A percentile compares a stretch with the other conserved stretches of the same genome.
Conservation (phyloP, 2,113 vertebrate genomes). For the Hippocampus comes region DNA sequence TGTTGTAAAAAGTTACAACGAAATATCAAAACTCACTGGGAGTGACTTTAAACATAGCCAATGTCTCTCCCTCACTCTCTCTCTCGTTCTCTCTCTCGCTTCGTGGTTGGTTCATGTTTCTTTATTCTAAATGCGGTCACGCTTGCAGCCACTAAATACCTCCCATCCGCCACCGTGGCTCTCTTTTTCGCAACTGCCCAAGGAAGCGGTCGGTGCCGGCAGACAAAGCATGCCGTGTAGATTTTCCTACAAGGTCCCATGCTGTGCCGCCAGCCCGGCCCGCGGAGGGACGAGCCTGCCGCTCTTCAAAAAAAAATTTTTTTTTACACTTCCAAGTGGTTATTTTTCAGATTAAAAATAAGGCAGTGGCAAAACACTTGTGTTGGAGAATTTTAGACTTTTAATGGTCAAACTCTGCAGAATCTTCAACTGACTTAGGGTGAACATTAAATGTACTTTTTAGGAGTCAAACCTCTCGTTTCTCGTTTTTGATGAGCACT, state of each 20-base stretch:
- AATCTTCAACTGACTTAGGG: not conserved
- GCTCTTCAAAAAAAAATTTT: too few relatives aligned
- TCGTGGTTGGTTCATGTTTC: conserved; percentile 41
- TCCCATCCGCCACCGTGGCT: not conserved
- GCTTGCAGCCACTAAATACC: not conserved
- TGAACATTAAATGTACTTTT: not conserved
- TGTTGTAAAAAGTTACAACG: not conserved
- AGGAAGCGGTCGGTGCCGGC: not conserved
- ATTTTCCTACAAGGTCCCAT: conserved; percentile 39
- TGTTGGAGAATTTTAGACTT: not conserved
- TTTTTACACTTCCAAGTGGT: not conserved
- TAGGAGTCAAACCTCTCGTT: not conserved
- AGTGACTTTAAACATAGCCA: not conserved
- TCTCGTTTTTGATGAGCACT: not conserved
- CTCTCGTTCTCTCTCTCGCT: not conserved
- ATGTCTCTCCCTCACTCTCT: not conserved
- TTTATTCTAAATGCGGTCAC: conserved; percentile 39
- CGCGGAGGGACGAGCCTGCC: not conserved
- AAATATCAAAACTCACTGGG: not conserved
- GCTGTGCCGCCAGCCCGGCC: conserved; percentile 17
- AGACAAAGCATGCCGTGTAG: conserved; percentile 54
- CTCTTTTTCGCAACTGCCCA: not conserved
- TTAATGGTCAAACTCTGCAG: not conserved
- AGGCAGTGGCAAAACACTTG: too few relatives aligned
- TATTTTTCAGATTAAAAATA: too few relatives aligned